Evolutionary conservation across 2,113 vertebrate species (phyloP).

Genomic region (Forbesichthys papilliferus): DNA sequence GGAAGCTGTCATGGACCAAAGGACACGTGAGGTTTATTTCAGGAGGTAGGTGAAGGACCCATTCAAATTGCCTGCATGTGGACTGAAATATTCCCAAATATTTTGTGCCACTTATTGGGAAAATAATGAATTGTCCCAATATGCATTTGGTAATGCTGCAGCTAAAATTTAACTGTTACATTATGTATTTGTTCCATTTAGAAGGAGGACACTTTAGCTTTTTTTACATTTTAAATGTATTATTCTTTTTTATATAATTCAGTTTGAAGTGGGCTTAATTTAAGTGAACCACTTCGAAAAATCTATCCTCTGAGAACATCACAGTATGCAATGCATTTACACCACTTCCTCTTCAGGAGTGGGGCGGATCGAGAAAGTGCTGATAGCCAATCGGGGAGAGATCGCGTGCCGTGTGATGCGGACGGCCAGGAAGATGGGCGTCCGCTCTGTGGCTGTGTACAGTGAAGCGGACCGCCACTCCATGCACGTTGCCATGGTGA

Average conservation of each 20-base stretch:
- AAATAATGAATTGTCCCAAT: too few species aligned
- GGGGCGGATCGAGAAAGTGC: conserved; percentile 86
- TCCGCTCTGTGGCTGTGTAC: conserved; percentile 93
- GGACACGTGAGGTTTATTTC: conserved; percentile 68
- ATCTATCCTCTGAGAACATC: too few species aligned
- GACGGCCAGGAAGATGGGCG: conserved; percentile 92
- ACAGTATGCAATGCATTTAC: not conserved
- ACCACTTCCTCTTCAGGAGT: conserved; percentile 67
- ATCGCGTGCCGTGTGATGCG: conserved; percentile 97
- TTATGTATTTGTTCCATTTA: too few species aligned
- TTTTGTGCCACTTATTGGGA: too few species aligned
- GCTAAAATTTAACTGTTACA: too few species aligned
- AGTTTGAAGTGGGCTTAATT: too few species aligned
- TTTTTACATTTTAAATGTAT: too few species aligned
- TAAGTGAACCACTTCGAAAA: not conserved
- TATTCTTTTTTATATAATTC: too few species aligned
- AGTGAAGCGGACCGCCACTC: conserved; percentile 91
- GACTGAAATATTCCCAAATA: too few species aligned
- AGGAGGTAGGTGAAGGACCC: conserved; percentile 62
- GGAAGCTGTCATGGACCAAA: conserved; percentile 73
- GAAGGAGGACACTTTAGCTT: too few species aligned
- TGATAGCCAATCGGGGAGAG: conserved; percentile 95
- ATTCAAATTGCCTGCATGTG: too few species aligned
- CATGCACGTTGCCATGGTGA: conserved; percentile 96
- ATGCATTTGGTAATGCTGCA: too few species aligned